Evolutionary conservation across 1,140 invertebrate genomes (phyloP).

Genomic region (Conus ventricosus): DNA sequence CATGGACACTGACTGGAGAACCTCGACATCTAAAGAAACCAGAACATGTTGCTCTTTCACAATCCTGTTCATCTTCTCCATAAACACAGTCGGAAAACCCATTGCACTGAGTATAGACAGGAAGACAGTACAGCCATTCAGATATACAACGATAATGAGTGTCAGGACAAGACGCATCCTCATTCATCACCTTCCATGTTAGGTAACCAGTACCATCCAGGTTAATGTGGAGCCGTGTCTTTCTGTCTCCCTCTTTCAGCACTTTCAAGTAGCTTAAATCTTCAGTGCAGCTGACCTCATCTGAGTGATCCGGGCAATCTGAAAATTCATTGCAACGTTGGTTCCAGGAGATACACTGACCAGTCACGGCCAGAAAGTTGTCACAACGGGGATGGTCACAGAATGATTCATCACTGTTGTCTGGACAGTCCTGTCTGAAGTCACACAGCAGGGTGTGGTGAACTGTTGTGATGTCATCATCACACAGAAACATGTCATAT

Average conservation of each 20-base stretch:
- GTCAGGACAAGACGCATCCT: background rate
- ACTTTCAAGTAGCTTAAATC: no score
- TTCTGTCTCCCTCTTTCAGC: no score
- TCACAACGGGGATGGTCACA: background rate
- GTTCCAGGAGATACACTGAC: background rate
- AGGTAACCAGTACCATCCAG: background rate
- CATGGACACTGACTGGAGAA: slow-evolving; percentile 28
- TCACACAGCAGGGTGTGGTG: slow-evolving; percentile 8
- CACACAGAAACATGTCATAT: no score
- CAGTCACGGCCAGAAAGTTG: background rate
- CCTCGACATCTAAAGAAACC: slow-evolving; percentile 32
- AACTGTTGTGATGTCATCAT: background rate
- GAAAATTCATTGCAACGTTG: background rate
- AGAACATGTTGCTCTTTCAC: slow-evolving; percentile 27
- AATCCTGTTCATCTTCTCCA: slow-evolving; percentile 11
- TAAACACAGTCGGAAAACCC: slow-evolving; percentile 2
- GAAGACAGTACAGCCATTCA: background rate
- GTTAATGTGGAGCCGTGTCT: background rate
- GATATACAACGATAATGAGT: slow-evolving; percentile 6
- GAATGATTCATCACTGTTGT: background rate
- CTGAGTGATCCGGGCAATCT: background rate
- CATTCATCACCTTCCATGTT: background rate
- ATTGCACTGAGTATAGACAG: slow-evolving; percentile 19
- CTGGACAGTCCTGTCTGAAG: background rate
- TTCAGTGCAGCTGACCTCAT: background rate